phyloP scores from a whole-genome alignment of 2,113 vertebrate species.

The Dipodomys ordii region DNA sequence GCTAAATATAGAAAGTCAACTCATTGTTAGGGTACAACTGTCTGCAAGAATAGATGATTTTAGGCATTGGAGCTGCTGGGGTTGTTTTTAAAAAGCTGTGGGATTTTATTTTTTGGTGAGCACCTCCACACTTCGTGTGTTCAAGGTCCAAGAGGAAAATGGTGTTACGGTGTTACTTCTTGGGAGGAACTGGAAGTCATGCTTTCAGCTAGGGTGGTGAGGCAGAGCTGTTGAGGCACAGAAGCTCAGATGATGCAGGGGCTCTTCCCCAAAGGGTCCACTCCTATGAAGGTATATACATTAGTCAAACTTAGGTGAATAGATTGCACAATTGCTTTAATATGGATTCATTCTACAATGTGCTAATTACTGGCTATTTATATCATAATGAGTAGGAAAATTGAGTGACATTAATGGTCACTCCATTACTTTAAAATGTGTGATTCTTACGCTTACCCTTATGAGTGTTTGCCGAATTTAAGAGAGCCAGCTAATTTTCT shows the following conservation, averaged over 20 bases:
- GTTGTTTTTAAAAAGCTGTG: background rate
- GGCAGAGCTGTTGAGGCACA: background rate
- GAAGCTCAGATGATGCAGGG: background rate
- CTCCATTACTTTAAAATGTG: conserved; percentile 27
- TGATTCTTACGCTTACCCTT: conserved; percentile 4
- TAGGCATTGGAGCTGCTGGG: background rate
- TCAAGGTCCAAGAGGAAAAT: background rate
- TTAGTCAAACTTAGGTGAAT: conserved; percentile 17
- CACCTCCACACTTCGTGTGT: background rate
- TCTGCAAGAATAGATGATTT: conserved; percentile 37
- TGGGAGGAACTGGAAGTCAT: no score
- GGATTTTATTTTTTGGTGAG: no score
- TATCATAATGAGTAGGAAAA: conserved; percentile 29
- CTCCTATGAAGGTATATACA: background rate
- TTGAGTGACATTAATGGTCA: conserved; percentile 4
- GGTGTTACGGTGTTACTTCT: no score
- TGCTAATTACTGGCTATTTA: conserved; percentile 43
- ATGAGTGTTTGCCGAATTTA: conserved; percentile 52
- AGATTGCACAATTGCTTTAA: conserved; percentile 23
- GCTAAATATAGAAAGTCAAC: conserved; percentile 1
- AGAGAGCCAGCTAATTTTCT: conserved; percentile 52
- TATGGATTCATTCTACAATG: conserved; percentile 17
- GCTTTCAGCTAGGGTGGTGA: background rate
- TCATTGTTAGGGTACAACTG: background rate
- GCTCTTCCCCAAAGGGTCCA: background rate